These are phyloP conservation scores for Xiphophorus birchmanni DNA, from an alignment of 2,797 vertebrate genomes.

Conservation along the genomic window DNA sequence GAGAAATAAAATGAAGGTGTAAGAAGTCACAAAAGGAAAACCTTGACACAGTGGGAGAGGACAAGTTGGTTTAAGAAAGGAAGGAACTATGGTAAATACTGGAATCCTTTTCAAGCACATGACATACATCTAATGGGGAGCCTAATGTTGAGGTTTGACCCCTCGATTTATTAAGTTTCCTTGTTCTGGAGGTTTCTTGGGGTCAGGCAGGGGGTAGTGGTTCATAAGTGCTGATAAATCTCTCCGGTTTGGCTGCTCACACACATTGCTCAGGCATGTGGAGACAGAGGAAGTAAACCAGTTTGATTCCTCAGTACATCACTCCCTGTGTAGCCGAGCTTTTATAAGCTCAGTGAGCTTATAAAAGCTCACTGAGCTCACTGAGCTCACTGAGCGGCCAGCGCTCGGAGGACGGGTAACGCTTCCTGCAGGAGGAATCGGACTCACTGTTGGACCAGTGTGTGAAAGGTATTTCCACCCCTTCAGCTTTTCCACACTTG, in stretches of 20 bases:
- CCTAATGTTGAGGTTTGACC: slow-evolving; percentile 18
- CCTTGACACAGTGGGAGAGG: slow-evolving; percentile 27
- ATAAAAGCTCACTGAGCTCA: slow-evolving; percentile 31
- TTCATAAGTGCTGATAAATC: slow-evolving; percentile 64
- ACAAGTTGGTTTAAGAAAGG: slow-evolving; percentile 14
- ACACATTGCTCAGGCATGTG: slow-evolving; percentile 77
- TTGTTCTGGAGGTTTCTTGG: slow-evolving; percentile 27
- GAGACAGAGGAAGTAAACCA: slow-evolving; percentile 66
- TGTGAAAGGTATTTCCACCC: slow-evolving; percentile 44
- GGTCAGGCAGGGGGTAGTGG: slow-evolving; percentile 29
- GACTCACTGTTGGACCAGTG: slow-evolving; percentile 39
- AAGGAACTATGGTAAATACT: slow-evolving; percentile 20
- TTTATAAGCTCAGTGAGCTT: slow-evolving; percentile 34
- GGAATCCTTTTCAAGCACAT: slow-evolving; percentile 22
- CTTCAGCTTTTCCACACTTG: background rate
- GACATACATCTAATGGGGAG: background rate
- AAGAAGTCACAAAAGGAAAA: slow-evolving; percentile 47
- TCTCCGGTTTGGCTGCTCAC: slow-evolving; percentile 49
- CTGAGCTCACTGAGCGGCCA: slow-evolving; percentile 6
- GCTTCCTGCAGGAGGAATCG: slow-evolving; percentile 53
- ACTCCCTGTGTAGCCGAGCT: slow-evolving; percentile 30
- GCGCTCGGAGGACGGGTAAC: slow-evolving; percentile 44
- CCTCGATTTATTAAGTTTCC: slow-evolving; percentile 32
- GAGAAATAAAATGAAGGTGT: slow-evolving; percentile 44
- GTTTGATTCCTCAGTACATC: slow-evolving; percentile 59